These are phyloP conservation scores for Spinus pinus DNA, from an alignment of 2,797 vertebrate genomes.

Conservation along the genomic window DNA sequence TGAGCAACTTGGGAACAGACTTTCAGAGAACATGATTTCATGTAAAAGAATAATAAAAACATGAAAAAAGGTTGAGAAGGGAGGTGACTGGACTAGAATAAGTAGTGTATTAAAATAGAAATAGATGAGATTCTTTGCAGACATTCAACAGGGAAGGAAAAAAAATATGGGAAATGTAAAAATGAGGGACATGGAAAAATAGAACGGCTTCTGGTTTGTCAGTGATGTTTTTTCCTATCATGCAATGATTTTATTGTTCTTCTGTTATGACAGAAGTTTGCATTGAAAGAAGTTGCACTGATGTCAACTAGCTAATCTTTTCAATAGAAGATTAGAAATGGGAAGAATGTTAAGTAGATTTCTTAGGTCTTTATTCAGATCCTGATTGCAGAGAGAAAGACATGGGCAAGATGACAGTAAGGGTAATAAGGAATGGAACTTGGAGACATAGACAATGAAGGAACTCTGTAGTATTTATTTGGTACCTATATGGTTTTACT, in stretches of 20 bases:
- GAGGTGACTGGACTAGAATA: background rate
- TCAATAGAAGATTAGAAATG: background rate
- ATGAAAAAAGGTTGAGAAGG: background rate
- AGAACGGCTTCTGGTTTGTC: background rate
- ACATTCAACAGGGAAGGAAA: background rate
- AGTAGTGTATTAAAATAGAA: background rate
- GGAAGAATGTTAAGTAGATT: background rate
- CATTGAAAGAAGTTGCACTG: background rate
- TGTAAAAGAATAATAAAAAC: conserved; percentile 24
- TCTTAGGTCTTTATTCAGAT: background rate
- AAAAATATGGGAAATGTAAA: background rate
- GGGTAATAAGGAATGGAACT: background rate
- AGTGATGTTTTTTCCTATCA: background rate
- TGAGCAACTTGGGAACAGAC: background rate
- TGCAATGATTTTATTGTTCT: background rate
- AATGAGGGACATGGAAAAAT: background rate
- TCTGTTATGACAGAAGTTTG: background rate
- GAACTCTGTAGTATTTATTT: background rate
- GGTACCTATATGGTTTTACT: background rate
- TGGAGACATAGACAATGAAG: background rate
- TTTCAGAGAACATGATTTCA: conserved; percentile 1
- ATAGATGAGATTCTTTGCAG: background rate
- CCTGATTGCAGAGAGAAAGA: background rate
- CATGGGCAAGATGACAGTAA: background rate
- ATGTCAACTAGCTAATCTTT: background rate